Conservation (phyloP, 53 echinoderm and acorn worm species). For the Paracentrotus lividus region DNA sequence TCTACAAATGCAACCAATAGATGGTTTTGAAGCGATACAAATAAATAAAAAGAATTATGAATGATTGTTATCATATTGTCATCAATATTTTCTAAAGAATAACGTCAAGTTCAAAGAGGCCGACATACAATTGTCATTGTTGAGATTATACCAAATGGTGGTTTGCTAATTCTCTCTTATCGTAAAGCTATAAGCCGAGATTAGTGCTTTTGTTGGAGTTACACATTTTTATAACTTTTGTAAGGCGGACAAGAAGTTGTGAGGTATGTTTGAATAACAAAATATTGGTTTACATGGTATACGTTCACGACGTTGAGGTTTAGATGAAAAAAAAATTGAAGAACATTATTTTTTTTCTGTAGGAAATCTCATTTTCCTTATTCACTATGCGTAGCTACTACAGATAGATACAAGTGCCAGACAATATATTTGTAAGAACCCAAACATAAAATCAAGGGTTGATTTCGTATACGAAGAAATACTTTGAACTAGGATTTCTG, state of each 20-base stretch:
- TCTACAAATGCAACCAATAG: background rate
- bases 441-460: background rate
- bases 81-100: background rate
- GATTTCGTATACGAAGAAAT: background rate
- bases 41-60: slow-evolving; percentile 1
- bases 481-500: background rate
- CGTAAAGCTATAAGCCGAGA: background rate
- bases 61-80: slow-evolving; percentile 17
- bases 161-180: slow-evolving; percentile 11
- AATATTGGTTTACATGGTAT: background rate
- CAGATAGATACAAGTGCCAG: background rate
- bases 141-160: slow-evolving; percentile 14
- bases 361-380: background rate
- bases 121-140: slow-evolving; percentile 18
- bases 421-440: background rate
- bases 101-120: slow-evolving; percentile 16
- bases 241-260: background rate
- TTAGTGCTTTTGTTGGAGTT: slow-evolving; percentile 8
- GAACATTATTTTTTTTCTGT: background rate
- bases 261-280: background rate
- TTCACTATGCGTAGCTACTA: background rate
- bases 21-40: background rate
- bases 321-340: background rate
- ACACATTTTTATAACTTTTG: slow-evolving; percentile 6
- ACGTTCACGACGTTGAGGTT: background rate